Base-by-base conservation (phyloP, 2,113 vertebrate species). In the Strix aluco region DNA sequence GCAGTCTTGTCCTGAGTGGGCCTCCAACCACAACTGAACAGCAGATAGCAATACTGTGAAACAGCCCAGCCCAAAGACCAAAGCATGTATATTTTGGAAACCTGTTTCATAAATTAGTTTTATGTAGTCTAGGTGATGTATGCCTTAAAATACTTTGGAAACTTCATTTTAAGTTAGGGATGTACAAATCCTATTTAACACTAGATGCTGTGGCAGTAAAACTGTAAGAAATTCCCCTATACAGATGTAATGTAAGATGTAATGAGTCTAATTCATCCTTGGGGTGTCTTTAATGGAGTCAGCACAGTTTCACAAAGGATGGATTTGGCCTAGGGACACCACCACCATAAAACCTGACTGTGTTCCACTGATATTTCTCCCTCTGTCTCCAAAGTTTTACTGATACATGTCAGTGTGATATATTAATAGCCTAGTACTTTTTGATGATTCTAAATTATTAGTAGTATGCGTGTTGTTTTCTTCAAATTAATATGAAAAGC, bases 191-290 rank as follows among this genome's bases (percentile, higher is more conserved):
- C 40, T 61, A 14, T 87, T 94, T 75, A 80, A 77, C 29, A 54
- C 36, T 81, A 88, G 85, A 82, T 70, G 17, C 52, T 69, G 36
- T 82, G 75, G 51, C 44, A 81, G 40, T 86, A 82, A 77, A 79
- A 77, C 22, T 5, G 57, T 85, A 94, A 84, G 81, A 85, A 92
- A 86, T 77, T 94, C 55, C 77, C 42, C 67, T 70, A 44, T 70
- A 80, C 47, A 34, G 42, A 32, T 90, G 75, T 93, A 93, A 95
- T 83, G 57, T 65, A 94, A 88, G 57, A 91, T 73, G 88, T 86
- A 92, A 94, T 86, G 40, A 49, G 51, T 51, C 62, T 86, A 92
- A 94, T 89, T 94, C 32, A 62, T 96, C 94, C 92, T 92, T 90
- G 46, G 81, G 75, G 71, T 91, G 61, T 82, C 78, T 96, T 92